Conservation (phyloP, 2,797 vertebrate genomes). For the Margarornis squamiger region DNA sequence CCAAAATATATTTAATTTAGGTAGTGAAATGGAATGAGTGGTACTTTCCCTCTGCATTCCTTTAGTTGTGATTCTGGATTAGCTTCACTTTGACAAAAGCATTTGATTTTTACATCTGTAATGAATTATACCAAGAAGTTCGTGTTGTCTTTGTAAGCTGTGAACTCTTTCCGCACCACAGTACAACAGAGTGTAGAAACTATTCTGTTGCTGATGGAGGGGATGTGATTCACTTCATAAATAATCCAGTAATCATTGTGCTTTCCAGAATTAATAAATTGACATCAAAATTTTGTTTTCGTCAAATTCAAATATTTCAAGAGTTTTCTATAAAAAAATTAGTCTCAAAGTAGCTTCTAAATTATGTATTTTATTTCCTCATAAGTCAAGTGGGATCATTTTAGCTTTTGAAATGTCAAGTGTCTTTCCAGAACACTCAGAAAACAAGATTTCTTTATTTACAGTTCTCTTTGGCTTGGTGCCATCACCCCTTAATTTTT, state of each 20-base stretch:
- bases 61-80: background rate
- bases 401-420: slow-evolving; percentile 57
- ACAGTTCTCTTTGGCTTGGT: slow-evolving; percentile 48
- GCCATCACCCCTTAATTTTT: slow-evolving; percentile 41
- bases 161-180: background rate
- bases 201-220: background rate
- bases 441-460: slow-evolving; percentile 55
- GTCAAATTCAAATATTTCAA: background rate
- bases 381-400: slow-evolving; percentile 50
- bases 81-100: background rate
- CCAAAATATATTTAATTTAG: background rate
- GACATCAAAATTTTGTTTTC: background rate
- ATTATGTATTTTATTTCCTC: slow-evolving; percentile 22
- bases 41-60: background rate
- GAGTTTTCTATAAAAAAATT: background rate
- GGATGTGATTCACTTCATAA: background rate
- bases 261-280: background rate
- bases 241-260: background rate
- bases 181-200: background rate
- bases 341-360: background rate
- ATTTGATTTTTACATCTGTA: background rate
- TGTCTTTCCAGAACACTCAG: slow-evolving; percentile 34
- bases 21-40: background rate
- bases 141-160: background rate
- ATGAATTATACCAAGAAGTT: background rate